These are phyloP conservation scores for Parapristionchus giblindavisi DNA, from an alignment of 2,888 invertebrate species.

Conservation along the genomic window DNA sequence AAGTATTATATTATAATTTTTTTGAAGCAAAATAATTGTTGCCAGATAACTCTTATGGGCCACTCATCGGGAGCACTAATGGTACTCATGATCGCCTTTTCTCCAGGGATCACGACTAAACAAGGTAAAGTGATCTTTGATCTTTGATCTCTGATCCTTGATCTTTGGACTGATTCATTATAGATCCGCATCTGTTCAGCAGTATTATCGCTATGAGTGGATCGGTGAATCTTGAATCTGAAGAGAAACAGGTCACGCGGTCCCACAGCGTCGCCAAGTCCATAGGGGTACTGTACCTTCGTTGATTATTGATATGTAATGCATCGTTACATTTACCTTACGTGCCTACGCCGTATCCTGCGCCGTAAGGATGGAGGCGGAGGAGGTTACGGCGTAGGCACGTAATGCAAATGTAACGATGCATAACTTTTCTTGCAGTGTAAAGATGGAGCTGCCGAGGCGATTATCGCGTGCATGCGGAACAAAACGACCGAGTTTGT, in stretches of 20 bases:
- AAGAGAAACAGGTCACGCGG: conserved; percentile 15
- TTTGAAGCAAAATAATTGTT: background rate
- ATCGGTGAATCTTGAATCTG: background rate
- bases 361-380: background rate
- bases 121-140: background rate
- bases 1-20: too few species aligned
- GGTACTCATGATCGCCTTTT: background rate
- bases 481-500: conserved; percentile 4
- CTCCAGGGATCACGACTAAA: conserved; percentile 4
- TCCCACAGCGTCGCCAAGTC: background rate
- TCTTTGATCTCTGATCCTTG: background rate
- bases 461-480: conserved; percentile 14
- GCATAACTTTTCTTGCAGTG: background rate
- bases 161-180: background rate
- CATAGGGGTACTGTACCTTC: conserved; percentile 14
- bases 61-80: conserved; percentile 24
- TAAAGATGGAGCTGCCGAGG: conserved; percentile 7
- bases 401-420: background rate
- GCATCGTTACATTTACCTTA: too few species aligned
- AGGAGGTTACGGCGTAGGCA: background rate
- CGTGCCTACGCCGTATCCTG: too few species aligned
- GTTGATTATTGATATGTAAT: too few species aligned
- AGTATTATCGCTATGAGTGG: conserved; percentile 23
- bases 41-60: conserved; percentile 25
- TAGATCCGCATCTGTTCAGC: conserved; percentile 12